Base-by-base conservation (phyloP, 2,888 invertebrate species). In the Parnassius glacialis region DNA sequence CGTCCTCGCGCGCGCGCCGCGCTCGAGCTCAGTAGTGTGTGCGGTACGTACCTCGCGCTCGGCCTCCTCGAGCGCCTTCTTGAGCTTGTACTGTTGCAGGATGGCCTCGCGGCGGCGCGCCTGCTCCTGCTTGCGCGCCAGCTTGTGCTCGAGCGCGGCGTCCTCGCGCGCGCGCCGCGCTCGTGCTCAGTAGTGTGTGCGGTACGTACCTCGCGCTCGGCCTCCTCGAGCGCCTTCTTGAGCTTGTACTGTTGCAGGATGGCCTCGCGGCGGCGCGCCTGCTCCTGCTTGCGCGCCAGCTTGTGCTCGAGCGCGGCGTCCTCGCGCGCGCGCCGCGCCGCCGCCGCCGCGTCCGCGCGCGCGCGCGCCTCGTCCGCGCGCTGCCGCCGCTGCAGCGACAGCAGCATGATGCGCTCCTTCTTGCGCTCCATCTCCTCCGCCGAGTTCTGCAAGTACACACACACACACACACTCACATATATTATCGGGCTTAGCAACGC, bases 211-310 rank as follows among this genome's bases (percentile, higher is more conserved):
- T 97, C 97, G 80, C 96, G 88, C 83, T 97, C 97, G 34, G 97
- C 97, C 88, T 97, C 97, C 82, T 98, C 97, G 67, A 97, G 94
- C 61, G 97, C 96, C 87, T 98, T 98, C 83, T 98, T 97, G 72
- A 97, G 92, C 87, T 97, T 96, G 90, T 98, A 97, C 84, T 97
- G 97, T 79, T 97, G 97, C 73, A 98, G 93, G 79, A 99, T 99
- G 69, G 94, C 94, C 69, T 97, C 96, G 61, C 98, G 90, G 64
- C 98, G 92, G n/a, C 95, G 94, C 74, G 95, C 95, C 83, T 98
- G 98, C 76, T 98, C 98, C 74, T 96, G 95, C 72, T 95, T 94
- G 79, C 96, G 92, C 74, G 94, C 92, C 70, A 93, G 90, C 89
- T 96, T 93, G 81, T 95, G 93, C 81, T 97, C 95, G 75, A 93